Conservation (phyloP, 2,113 vertebrate species). For the Vicugna pacos region DNA sequence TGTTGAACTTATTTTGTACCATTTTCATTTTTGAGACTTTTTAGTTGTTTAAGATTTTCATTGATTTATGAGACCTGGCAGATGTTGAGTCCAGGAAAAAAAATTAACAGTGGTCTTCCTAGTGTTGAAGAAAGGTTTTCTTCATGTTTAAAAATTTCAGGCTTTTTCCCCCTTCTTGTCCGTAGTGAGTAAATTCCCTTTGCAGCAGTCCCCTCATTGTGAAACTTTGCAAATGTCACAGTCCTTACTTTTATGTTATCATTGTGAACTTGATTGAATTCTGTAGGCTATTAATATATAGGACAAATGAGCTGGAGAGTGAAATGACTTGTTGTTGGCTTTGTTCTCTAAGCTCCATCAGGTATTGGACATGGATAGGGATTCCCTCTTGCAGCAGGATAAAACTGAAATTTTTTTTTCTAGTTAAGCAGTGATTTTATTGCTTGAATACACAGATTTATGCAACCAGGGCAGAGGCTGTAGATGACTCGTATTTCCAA, state of each 20-base stretch:
- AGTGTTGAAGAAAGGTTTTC: neutral
- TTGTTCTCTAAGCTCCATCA: neutral
- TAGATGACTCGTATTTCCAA: too few species aligned
- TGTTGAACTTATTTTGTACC: constrained; percentile 4
- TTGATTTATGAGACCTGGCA: neutral
- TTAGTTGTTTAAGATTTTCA: neutral
- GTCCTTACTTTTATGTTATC: neutral
- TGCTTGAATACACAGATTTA: too few species aligned
- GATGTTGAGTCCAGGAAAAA: neutral
- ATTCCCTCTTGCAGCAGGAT: neutral
- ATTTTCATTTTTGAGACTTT: constrained; percentile 43
- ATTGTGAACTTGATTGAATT: neutral
- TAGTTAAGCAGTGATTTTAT: too few species aligned
- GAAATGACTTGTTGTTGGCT: neutral
- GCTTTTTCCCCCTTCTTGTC: neutral
- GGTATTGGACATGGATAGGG: neutral
- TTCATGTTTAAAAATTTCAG: neutral
- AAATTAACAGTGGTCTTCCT: neutral
- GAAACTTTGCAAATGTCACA: neutral
- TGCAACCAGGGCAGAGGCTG: too few species aligned
- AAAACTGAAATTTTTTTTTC: neutral
- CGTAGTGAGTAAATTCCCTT: neutral
- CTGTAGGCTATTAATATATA: neutral
- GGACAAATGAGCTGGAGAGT: neutral
- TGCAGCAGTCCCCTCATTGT: neutral